Conservation (phyloP, 2,113 vertebrate species). For the Antennarius striatus region DNA sequence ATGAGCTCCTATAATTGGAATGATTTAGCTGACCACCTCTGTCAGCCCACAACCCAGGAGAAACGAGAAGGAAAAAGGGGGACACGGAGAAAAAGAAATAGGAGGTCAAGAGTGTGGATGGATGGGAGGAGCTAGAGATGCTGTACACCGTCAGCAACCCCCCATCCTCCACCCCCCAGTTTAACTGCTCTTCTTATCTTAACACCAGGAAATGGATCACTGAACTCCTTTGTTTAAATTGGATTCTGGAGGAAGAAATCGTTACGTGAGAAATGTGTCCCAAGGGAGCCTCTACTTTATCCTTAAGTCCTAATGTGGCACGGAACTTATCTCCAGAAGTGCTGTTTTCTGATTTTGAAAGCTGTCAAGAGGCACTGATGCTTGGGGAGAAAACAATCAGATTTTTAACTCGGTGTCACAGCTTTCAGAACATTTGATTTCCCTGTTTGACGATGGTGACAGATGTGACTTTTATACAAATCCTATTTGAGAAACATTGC, state of each 20-base stretch:
- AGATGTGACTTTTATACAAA: neutral
- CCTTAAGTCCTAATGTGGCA: slow-evolving; percentile 18
- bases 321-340: slow-evolving; percentile 15
- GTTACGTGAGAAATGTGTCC: slow-evolving; percentile 39
- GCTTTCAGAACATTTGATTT: slow-evolving; percentile 1
- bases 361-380: slow-evolving; percentile 10
- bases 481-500: too few species aligned
- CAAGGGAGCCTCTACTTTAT: slow-evolving; percentile 18
- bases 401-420: neutral
- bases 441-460: slow-evolving; percentile 3
- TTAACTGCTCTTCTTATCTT: slow-evolving; percentile 51
- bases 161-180: slow-evolving; percentile 16
- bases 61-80: slow-evolving; percentile 17
- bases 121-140: slow-evolving; percentile 41
- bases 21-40: slow-evolving; percentile 59
- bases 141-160: slow-evolving; percentile 36
- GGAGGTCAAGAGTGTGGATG: neutral
- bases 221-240: slow-evolving; percentile 56
- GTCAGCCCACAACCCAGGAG: slow-evolving; percentile 36
- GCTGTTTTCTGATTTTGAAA: slow-evolving; percentile 12
- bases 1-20: slow-evolving; percentile 64
- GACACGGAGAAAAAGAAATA: neutral
- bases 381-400: neutral
- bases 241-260: slow-evolving; percentile 46
- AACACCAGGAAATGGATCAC: slow-evolving; percentile 56